Base-by-base conservation (phyloP, 1,140 invertebrate genomes). In the Drosophila biarmipes region DNA sequence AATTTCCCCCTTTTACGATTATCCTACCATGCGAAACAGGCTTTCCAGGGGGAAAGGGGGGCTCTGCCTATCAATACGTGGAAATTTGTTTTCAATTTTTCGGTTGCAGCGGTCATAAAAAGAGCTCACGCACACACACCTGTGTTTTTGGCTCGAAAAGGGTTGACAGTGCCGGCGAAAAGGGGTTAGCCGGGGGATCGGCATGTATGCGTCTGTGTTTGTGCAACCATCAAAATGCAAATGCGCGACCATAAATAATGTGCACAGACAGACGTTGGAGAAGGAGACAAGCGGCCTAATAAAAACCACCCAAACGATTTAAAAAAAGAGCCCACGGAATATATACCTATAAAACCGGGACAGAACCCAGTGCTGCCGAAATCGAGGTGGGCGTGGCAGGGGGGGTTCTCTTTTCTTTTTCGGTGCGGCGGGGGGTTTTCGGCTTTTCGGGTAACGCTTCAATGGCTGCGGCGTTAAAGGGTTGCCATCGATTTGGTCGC, bases 1-100 rank as follows among this genome's bases (percentile, higher is more conserved):
- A 78, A 78, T 84, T 82, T 78, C 64, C 80, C 75, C 56, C 69
- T 56, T 81, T 86, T 74, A 81, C 84, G 82, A 87, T 86, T 81
- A 86, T 81, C 78, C 73, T 74, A 61, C 66, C 63, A 73, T 75
- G 74, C 61, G 74, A 69, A 78, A 81, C 66, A 27, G 54, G 38
- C 15, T 15, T 37, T 42, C n/a, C 4, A 53, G 19, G 19, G n/a
- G 5, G n/a, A 7, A 7, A 11, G 21, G 24, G 15, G 31, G 15
- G 40, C n/a, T 24, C n/a, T 17, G 45, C 24, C 59, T 73, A 75
- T 74, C 73, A 78, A 86, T 81, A 87, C 61, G 78, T 78, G 78
- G 78, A 87, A 90, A 89, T 89, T 89, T 84, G 79, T 84, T 89
- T 89, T 90, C 79, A 89, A 90, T 89, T 89, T 90, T 89, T 64